Percentiles rank a stretch among this genome's conserved stretches.
Conservation (phyloP, 2,113 vertebrate genomes). For the Origma solitaria region DNA sequence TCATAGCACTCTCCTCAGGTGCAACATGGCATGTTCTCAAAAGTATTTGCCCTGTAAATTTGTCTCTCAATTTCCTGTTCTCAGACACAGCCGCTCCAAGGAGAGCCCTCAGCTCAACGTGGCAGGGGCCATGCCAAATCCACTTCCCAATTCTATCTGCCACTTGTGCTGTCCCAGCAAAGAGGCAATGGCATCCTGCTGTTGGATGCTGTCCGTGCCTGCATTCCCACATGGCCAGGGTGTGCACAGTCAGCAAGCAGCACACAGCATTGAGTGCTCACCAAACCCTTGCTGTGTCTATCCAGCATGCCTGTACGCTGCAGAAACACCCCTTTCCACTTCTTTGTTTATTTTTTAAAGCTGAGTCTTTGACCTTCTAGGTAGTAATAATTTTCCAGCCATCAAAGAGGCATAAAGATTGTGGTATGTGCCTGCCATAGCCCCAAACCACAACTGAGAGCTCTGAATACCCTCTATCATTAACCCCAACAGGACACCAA, state of each 20-base stretch:
- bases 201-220: accelerated
- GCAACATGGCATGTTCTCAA: accelerated
- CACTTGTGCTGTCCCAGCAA: not conserved
- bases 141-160: not conserved
- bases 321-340: not conserved
- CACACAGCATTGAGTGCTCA: not conserved
- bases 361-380: not conserved
- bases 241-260: not conserved
- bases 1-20: not conserved
- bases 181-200: not conserved
- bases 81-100: not conserved
- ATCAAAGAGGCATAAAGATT: not conserved
- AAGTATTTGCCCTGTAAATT: not conserved
- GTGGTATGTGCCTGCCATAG: not conserved
- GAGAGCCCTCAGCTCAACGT: not conserved
- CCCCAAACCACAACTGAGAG: conserved; percentile 17
- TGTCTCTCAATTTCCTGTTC: not conserved
- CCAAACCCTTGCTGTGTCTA: not conserved
- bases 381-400: conserved; percentile 28
- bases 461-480: not conserved
- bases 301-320: accelerated
- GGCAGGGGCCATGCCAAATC: not conserved
- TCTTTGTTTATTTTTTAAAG: conserved; percentile 28
- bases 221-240: accelerated
- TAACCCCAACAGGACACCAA: not conserved